A percentile compares a stretch with the other conserved stretches of the same genome.
Evolutionary conservation across 2,113 vertebrate species (phyloP).

Genomic region (Pomatorhinus ruficollis): DNA sequence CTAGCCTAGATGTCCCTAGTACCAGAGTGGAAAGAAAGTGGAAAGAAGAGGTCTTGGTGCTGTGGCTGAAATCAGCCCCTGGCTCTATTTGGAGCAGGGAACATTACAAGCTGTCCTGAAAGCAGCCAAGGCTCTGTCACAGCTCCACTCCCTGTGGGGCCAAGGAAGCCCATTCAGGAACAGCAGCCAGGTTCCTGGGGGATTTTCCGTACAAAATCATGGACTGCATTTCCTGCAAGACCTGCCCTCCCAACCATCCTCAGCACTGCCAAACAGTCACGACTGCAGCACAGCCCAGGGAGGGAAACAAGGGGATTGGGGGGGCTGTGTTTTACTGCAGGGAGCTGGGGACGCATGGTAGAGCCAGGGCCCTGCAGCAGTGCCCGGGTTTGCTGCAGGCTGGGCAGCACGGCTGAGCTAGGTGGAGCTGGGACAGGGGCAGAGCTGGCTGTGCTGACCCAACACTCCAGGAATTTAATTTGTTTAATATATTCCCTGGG

Average conservation of each 20-base stretch:
- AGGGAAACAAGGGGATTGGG: neutral
- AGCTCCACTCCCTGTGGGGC: neutral
- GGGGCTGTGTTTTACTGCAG: neutral
- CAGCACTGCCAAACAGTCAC: rapidly evolving
- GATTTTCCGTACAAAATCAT: rapidly evolving
- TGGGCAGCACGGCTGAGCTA: neutral
- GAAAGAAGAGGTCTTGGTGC: neutral
- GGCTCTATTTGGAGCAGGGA: neutral
- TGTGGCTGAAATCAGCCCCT: neutral
- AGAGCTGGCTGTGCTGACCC: neutral
- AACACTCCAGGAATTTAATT: slow-evolving; percentile 68
- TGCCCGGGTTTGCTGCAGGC: neutral
- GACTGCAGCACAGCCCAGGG: neutral
- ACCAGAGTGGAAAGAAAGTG: neutral
- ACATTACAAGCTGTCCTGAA: rapidly evolving
- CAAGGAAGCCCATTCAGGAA: neutral
- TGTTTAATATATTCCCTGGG: slow-evolving; percentile 69
- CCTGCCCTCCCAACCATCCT: neutral
- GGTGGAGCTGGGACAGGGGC: neutral
- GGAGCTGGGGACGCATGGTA: neutral
- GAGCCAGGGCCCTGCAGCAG: neutral
- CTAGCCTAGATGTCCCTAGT: neutral
- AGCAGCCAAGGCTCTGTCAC: neutral
- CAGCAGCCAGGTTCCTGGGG: neutral
- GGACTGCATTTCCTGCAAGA: neutral